Evolutionary conservation across 2,113 vertebrate genomes (phyloP).

Genomic region (Sinocyclocheilus anophthalmus): DNA sequence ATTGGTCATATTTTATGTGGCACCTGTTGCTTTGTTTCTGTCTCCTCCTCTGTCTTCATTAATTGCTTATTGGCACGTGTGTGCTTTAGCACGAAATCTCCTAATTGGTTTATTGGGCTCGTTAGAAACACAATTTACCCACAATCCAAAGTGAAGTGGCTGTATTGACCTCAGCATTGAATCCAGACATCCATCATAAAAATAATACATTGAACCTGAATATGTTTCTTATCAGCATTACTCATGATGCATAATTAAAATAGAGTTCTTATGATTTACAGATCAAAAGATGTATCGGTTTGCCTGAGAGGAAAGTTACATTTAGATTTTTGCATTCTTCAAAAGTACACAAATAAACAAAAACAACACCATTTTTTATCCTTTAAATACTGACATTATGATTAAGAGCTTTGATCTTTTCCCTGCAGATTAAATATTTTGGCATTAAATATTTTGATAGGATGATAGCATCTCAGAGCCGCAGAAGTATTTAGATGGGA

Average conservation of each 20-base stretch:
- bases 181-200: background rate
- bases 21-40: conserved; percentile 29
- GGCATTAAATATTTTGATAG: background rate
- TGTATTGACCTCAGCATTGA: background rate
- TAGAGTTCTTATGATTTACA: background rate
- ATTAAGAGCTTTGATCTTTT: conserved; percentile 32
- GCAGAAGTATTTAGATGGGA: background rate
- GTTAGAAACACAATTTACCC: conserved; percentile 17
- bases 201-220: background rate
- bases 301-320: background rate
- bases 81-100: conserved; percentile 17
- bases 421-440: background rate
- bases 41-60: background rate
- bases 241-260: background rate
- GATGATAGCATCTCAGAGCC: conserved; percentile 16
- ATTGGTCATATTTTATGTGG: background rate
- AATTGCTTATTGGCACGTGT: conserved; percentile 28
- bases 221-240: background rate
- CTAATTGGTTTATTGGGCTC: background rate
- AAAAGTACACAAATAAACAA: conserved; percentile 8
- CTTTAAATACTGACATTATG: conserved; percentile 10
- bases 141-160: conserved; percentile 1
- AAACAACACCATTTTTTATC: conserved; percentile 1
- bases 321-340: conserved; percentile 4
- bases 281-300: conserved; percentile 20